A percentile compares a stretch with the other conserved stretches of the same genome.
These are phyloP conservation scores for Paraescarpia echinospica DNA, from an alignment of 1,140 invertebrate species.

Conservation along the genomic window DNA sequence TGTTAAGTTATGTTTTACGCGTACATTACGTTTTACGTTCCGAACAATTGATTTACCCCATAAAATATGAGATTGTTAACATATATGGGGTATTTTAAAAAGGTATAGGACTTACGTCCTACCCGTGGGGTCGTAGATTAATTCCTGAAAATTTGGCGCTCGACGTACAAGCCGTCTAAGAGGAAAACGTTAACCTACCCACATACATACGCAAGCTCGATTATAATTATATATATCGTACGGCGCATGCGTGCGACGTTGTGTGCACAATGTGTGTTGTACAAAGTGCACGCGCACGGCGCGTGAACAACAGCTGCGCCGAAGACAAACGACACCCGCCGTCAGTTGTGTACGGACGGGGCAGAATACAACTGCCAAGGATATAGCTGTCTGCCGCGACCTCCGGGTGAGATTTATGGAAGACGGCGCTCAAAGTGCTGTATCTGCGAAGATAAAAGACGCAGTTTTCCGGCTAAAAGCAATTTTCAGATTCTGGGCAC, in stretches of 20 bases:
- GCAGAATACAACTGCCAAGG: not conserved
- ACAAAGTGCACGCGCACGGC: not conserved
- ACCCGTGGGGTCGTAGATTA: no score
- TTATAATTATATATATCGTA: not conserved
- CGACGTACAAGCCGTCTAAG: no score
- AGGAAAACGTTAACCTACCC: no score
- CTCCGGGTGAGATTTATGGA: not conserved
- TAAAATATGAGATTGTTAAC: no score
- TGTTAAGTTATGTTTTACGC: no score
- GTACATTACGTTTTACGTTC: no score
- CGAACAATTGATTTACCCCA: no score
- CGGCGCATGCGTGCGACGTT: not conserved
- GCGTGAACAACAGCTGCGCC: not conserved
- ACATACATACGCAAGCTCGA: no score
- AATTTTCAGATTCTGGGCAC: not conserved
- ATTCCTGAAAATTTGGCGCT: no score
- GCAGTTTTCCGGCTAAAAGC: conserved; percentile 3
- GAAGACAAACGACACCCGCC: not conserved
- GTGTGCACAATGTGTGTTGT: not conserved
- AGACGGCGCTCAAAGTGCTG: not conserved
- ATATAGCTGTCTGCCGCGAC: not conserved
- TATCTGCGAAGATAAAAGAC: not conserved
- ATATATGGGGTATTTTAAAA: no score
- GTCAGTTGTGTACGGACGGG: not conserved
- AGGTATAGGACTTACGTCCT: no score